These are phyloP conservation scores for Calephelis virginiensis DNA, from an alignment of 1,140 invertebrate species.

Conservation along the genomic window DNA sequence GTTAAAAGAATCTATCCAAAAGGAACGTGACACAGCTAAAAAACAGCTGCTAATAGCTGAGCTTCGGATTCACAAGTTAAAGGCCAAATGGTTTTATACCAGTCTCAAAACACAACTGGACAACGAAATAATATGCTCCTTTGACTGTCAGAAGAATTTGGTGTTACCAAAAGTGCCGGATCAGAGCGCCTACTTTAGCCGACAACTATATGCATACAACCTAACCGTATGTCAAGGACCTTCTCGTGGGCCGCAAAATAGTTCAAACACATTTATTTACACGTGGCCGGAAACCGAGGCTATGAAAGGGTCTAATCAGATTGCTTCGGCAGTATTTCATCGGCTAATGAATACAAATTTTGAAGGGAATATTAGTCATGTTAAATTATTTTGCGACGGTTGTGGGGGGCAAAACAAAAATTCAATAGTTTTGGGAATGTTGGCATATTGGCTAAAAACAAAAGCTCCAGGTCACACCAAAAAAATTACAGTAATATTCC, in stretches of 20 bases:
- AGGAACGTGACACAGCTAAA: no score
- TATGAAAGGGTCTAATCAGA: not conserved
- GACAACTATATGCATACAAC: constrained; percentile 36
- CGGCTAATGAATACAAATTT: constrained; percentile 25
- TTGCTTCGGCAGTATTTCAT: constrained; percentile 26
- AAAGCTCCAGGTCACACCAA: constrained; percentile 18
- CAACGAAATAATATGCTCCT: constrained; percentile 20
- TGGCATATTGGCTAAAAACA: constrained; percentile 18
- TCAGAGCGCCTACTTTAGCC: constrained; percentile 23
- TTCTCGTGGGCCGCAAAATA: no score
- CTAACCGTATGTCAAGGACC: constrained; percentile 24
- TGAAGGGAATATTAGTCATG: constrained; percentile 19
- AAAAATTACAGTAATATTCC: not conserved
- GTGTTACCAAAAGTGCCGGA: constrained; percentile 18
- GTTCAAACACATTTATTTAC: no score
- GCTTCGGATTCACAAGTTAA: no score
- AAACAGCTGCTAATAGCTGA: no score
- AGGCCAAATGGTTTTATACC: no score
- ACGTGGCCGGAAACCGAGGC: no score
- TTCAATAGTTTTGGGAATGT: not conserved
- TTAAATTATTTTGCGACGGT: constrained; percentile 12
- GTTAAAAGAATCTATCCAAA: no score
- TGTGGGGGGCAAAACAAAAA: no score
- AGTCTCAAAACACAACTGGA: constrained; percentile 16
- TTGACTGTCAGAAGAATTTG: not conserved